Evolutionary conservation across 2,797 vertebrate species (phyloP).

Genomic region (Furcifer pardalis): DNA sequence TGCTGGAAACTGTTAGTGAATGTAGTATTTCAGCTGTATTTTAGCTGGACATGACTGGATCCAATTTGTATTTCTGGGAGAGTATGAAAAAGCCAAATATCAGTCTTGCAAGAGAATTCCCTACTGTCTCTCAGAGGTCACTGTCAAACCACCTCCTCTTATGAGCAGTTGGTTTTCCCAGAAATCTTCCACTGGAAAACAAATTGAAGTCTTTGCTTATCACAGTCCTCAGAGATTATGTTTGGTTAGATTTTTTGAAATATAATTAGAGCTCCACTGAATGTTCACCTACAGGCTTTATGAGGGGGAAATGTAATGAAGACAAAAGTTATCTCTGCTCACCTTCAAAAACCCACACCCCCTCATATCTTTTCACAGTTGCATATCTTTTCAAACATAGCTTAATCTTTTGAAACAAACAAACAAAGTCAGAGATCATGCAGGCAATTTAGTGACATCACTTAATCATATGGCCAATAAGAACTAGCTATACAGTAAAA

Average conservation of each 20-base stretch:
- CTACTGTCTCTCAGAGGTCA: constrained; percentile 35
- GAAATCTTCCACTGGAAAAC: constrained; percentile 37
- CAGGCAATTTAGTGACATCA: background rate
- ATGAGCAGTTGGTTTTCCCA: constrained; percentile 35
- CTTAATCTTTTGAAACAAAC: background rate
- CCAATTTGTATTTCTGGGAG: constrained; percentile 51
- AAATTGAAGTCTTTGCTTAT: constrained; percentile 25
- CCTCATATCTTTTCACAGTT: background rate
- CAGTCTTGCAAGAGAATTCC: constrained; percentile 43
- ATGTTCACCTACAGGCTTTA: background rate
- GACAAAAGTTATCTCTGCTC: background rate
- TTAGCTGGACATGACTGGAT: constrained; percentile 47
- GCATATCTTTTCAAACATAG: background rate
- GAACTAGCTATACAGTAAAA: no score
- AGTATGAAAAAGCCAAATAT: constrained; percentile 43
- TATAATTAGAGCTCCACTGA: constrained; percentile 16
- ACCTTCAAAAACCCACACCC: background rate
- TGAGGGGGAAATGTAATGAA: background rate
- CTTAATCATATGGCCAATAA: background rate
- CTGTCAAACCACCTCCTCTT: constrained; percentile 37
- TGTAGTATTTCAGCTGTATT: constrained; percentile 49
- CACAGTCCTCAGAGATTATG: constrained; percentile 25
- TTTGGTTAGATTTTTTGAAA: constrained; percentile 19
- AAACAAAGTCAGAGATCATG: background rate
- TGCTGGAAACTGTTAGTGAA: constrained; percentile 38